phyloP scores from a whole-genome alignment of 2,888 invertebrate genomes.

The Ophioninae sp. region DNA sequence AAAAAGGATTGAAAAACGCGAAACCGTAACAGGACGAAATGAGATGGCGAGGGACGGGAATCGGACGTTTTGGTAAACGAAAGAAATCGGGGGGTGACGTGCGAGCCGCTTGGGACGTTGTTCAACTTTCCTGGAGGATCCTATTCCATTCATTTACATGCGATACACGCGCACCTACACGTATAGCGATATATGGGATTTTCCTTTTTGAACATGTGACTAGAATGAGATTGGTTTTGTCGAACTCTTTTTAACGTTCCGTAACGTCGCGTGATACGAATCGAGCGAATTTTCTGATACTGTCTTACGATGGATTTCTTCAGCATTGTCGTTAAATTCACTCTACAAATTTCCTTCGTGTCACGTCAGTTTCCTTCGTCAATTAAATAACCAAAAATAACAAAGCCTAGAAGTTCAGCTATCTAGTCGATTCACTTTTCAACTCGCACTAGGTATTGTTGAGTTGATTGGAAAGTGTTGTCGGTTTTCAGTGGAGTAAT shows the following conservation, averaged over 20 bases:
- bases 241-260: slow-evolving; percentile 11
- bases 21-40: slow-evolving; percentile 11
- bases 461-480: too few species aligned
- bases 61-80: slow-evolving; percentile 23
- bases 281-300: slow-evolving; percentile 14
- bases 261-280: not conserved
- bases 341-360: slow-evolving; percentile 23
- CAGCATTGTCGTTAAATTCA: not conserved
- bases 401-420: not conserved
- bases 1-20: slow-evolving; percentile 6
- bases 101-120: slow-evolving; percentile 11
- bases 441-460: not conserved
- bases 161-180: not conserved
- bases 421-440: not conserved
- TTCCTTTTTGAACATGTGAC: not conserved
- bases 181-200: not conserved
- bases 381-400: not conserved
- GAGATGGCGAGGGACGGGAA: not conserved
- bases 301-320: not conserved
- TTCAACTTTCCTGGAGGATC: slow-evolving; percentile 22
- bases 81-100: slow-evolving; percentile 12
- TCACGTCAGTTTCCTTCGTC: not conserved
- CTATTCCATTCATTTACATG: not conserved
- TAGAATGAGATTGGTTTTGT: not conserved
- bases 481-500: too few species aligned